A percentile compares a stretch with the other conserved stretches of the same genome.
Evolutionary conservation across 2,888 invertebrate species (phyloP).

Genomic region (Synanthedon myopaeformis): DNA sequence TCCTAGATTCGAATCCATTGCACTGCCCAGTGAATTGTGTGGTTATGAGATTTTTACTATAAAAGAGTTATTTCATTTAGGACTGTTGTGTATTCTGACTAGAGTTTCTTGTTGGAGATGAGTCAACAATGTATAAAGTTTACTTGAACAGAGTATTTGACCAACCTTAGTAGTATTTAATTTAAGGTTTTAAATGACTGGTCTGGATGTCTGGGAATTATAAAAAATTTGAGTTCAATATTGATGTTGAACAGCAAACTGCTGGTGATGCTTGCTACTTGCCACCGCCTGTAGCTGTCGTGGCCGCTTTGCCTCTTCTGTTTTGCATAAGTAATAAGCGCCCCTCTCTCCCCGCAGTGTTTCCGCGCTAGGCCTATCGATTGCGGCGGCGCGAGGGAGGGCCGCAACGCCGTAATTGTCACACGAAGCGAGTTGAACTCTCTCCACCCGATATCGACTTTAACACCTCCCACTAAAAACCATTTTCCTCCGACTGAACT

Average conservation of each 20-base stretch:
- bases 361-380: slow-evolving; percentile 77
- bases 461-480: slow-evolving; percentile 48
- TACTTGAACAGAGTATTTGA: too few species aligned
- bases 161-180: slow-evolving; percentile 7
- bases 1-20: too few species aligned
- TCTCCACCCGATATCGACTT: slow-evolving; percentile 56
- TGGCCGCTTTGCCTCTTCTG: slow-evolving; percentile 39
- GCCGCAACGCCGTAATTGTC: slow-evolving; percentile 68
- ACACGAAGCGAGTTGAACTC: slow-evolving; percentile 52
- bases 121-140: too few species aligned
- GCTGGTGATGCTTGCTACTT: slow-evolving; percentile 3
- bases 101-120: too few species aligned
- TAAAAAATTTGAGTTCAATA: slow-evolving; percentile 18
- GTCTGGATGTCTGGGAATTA: too few species aligned
- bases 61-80: too few species aligned
- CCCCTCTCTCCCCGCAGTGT: slow-evolving; percentile 39
- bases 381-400: slow-evolving; percentile 76
- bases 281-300: slow-evolving; percentile 17
- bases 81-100: too few species aligned
- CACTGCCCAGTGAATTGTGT: too few species aligned
- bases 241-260: slow-evolving; percentile 10
- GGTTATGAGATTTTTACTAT: too few species aligned
- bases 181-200: too few species aligned
- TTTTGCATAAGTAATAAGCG: slow-evolving; percentile 66
- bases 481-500: slow-evolving; percentile 29